These are phyloP conservation scores for Zaprionus gabonicus DNA, from an alignment of 1,140 invertebrate species.

Conservation along the genomic window DNA sequence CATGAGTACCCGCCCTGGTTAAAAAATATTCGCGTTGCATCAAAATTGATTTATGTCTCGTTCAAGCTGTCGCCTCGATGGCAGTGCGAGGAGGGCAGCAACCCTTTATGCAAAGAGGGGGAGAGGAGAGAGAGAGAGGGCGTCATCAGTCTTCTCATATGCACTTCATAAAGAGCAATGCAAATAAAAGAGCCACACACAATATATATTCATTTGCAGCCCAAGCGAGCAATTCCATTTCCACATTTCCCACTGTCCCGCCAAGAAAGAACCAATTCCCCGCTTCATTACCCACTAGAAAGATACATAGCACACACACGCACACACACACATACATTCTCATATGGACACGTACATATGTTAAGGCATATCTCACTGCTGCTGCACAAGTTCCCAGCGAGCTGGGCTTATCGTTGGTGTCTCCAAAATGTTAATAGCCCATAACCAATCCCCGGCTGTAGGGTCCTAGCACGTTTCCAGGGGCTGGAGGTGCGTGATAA, in stretches of 20 bases:
- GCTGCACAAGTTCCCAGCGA: constrained; percentile 28
- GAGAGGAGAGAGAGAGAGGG: neutral
- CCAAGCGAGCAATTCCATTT: neutral
- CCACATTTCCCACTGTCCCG: neutral
- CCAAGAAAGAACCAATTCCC: constrained; percentile 1
- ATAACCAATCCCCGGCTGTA: constrained; percentile 70
- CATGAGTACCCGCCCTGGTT: constrained; percentile 31
- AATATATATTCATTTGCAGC: constrained; percentile 48
- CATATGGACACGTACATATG: neutral
- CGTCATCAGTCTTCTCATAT: constrained; percentile 7
- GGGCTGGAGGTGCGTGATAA: constrained; percentile 46
- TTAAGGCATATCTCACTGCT: neutral
- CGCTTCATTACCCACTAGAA: constrained; percentile 25
- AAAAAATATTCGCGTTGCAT: constrained; percentile 46
- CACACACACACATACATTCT: neutral
- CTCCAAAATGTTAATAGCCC: constrained; percentile 74
- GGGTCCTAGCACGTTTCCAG: constrained; percentile 50
- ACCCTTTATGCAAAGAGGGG: neutral
- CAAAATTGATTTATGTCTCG: constrained; percentile 75
- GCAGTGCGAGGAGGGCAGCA: constrained; percentile 4
- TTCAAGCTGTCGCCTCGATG: constrained; percentile 43
- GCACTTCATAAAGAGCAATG: constrained; percentile 41
- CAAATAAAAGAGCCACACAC: constrained; percentile 30
- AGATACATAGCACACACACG: constrained; percentile 7
- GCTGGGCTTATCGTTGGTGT: constrained; percentile 46